Evolutionary conservation across 2,113 vertebrate species (phyloP).

Genomic region (Zosterops pallidus): DNA sequence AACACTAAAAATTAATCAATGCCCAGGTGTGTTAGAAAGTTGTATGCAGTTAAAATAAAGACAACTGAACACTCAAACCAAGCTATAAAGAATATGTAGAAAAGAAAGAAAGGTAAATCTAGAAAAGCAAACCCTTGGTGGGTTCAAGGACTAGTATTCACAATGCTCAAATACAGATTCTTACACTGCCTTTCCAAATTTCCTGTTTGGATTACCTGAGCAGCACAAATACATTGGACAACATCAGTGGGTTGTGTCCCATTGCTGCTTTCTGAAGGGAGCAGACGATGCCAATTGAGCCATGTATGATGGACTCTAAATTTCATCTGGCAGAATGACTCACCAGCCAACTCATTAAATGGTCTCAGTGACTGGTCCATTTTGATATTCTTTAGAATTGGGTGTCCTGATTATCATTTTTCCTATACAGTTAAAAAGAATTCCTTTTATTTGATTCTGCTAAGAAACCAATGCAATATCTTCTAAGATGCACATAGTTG

Average conservation of each 20-base stretch:
- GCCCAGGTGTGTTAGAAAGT: not conserved
- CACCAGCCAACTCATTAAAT: not conserved
- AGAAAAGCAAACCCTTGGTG: not conserved
- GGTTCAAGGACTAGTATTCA: not conserved
- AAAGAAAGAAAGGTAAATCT: not conserved
- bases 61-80: not conserved
- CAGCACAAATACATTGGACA: not conserved
- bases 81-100: not conserved
- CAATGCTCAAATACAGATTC: not conserved
- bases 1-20: not conserved
- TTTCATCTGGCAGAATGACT: not conserved
- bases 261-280: not conserved
- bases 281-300: not conserved
- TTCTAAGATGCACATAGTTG: not conserved
- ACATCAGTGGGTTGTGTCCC: accelerated
- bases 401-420: not conserved
- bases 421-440: not conserved
- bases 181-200: not conserved
- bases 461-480: not conserved
- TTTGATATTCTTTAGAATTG: not conserved
- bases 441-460: not conserved
- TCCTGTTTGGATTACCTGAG: not conserved
- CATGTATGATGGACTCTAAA: not conserved
- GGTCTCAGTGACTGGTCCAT: not conserved
- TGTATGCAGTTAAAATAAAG: not conserved